phyloP scores from a whole-genome alignment of 1,140 invertebrate genomes.

The Drosophila leontia region DNA sequence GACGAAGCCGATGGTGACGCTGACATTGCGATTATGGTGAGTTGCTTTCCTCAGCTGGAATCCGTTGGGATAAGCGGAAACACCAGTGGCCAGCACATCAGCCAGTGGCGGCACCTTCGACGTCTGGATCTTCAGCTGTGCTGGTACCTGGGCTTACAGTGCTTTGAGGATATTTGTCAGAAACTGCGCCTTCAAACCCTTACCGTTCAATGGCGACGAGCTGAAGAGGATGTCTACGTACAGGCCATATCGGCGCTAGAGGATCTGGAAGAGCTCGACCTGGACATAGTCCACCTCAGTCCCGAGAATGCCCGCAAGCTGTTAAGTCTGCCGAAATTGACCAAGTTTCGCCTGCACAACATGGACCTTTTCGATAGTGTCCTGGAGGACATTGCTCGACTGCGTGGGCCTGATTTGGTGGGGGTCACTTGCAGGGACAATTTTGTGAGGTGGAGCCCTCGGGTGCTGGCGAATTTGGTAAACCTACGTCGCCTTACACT shows the following conservation, averaged over 20 bases:
- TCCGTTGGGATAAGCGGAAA: slow-evolving; percentile 31
- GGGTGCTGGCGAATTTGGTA: not conserved
- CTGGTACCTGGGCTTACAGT: slow-evolving; percentile 20
- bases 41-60: slow-evolving; percentile 30
- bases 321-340: slow-evolving; percentile 24
- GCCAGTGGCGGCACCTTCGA: slow-evolving; percentile 19
- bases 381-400: slow-evolving; percentile 10
- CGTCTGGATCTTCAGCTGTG: slow-evolving; percentile 37
- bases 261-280: slow-evolving; percentile 32
- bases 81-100: slow-evolving; percentile 20
- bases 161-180: slow-evolving; percentile 29
- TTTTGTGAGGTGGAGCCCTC: slow-evolving; percentile 3
- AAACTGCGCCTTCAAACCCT: slow-evolving; percentile 17
- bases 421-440: slow-evolving; percentile 28
- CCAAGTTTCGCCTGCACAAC: slow-evolving; percentile 26
- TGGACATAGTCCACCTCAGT: slow-evolving; percentile 24
- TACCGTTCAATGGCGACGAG: slow-evolving; percentile 24
- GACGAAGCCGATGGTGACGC: slow-evolving; percentile 17
- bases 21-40: slow-evolving; percentile 23
- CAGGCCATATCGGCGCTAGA: slow-evolving; percentile 6
- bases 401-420: slow-evolving; percentile 23
- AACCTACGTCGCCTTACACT: slow-evolving; percentile 22
- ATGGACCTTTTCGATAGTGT: slow-evolving; percentile 8
- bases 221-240: slow-evolving; percentile 17
- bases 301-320: slow-evolving; percentile 13